These are phyloP conservation scores for Bujurquina vittata DNA, from an alignment of 2,113 vertebrate species.

Conservation along the genomic window DNA sequence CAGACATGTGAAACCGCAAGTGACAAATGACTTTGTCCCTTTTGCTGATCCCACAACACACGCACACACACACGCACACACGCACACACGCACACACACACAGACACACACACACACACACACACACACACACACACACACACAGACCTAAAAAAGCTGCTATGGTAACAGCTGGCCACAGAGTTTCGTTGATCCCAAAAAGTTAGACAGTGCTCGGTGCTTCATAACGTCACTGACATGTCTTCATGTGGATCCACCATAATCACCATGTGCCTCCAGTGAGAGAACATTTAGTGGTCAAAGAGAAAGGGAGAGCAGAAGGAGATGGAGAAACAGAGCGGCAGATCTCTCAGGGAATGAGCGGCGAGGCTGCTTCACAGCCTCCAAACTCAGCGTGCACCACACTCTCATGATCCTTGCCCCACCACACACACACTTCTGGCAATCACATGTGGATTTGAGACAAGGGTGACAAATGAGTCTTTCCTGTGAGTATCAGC, in stretches of 20 bases:
- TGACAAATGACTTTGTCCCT: slow-evolving; percentile 73
- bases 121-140: not conserved
- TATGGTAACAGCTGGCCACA: slow-evolving; percentile 65
- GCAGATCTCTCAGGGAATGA: slow-evolving; percentile 30
- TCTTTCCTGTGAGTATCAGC: slow-evolving; percentile 70
- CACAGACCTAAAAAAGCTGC: slow-evolving; percentile 26
- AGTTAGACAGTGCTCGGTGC: slow-evolving; percentile 47
- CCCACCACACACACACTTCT: slow-evolving; percentile 43
- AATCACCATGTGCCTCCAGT: slow-evolving; percentile 65
- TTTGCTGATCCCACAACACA: slow-evolving; percentile 19
- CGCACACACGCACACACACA: not conserved
- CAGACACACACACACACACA: slow-evolving; percentile 6
- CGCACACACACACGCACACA: slow-evolving; percentile 13
- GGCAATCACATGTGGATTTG: slow-evolving; percentile 59
- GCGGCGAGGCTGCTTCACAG: slow-evolving; percentile 54
- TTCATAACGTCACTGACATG: slow-evolving; percentile 72
- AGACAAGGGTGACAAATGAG: slow-evolving; percentile 77
- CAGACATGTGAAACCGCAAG: slow-evolving; percentile 68
- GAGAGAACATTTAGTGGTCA: slow-evolving; percentile 67
- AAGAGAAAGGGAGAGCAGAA: slow-evolving; percentile 18
- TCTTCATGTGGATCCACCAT: slow-evolving; percentile 66
- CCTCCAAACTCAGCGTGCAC: slow-evolving; percentile 42
- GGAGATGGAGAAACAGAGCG: slow-evolving; percentile 16
- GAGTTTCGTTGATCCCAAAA: slow-evolving; percentile 53
- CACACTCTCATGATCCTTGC: slow-evolving; percentile 49